Percentiles rank a stretch among this genome's conserved stretches.
phyloP scores from a whole-genome alignment of 2,888 invertebrate species.

The Nemurella pictetii region DNA sequence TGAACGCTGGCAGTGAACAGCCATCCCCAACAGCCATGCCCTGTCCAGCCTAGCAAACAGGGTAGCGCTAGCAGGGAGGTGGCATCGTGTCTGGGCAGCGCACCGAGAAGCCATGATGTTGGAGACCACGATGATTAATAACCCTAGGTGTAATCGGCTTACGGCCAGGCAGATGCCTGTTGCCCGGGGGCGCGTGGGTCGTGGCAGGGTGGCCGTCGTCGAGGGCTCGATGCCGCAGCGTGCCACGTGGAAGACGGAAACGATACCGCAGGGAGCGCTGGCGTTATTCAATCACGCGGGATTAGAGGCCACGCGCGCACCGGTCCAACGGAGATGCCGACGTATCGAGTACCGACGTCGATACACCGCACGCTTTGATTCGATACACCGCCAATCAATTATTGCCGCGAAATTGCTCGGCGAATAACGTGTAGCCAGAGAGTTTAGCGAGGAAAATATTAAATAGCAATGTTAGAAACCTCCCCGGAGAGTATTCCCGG shows the following conservation, averaged over 20 bases:
- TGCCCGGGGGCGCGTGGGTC: not conserved
- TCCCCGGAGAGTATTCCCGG: not conserved
- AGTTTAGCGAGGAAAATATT: not conserved
- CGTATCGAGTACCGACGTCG: not conserved
- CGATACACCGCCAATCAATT: not conserved
- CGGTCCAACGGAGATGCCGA: too few species aligned
- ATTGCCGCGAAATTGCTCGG: not conserved
- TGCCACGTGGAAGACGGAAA: too few species aligned
- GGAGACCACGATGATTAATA: not conserved
- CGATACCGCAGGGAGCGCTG: not conserved
- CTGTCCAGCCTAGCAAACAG: too few species aligned
- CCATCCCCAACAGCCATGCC: too few species aligned
- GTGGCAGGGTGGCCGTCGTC: too few species aligned
- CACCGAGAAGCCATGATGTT: too few species aligned
- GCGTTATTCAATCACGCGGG: constrained; percentile 6
- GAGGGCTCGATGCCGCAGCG: too few species aligned
- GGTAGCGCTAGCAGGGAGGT: too few species aligned
- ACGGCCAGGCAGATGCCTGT: not conserved
- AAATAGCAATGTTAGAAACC: not conserved
- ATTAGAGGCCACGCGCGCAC: not conserved
- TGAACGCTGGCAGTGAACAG: too few species aligned
- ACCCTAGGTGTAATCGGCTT: not conserved
- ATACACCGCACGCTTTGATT: not conserved
- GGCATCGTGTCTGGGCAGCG: too few species aligned
- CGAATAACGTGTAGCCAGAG: not conserved